These are phyloP conservation scores for Thymelicus lineola DNA, from an alignment of 2,888 invertebrate genomes.

Conservation along the genomic window DNA sequence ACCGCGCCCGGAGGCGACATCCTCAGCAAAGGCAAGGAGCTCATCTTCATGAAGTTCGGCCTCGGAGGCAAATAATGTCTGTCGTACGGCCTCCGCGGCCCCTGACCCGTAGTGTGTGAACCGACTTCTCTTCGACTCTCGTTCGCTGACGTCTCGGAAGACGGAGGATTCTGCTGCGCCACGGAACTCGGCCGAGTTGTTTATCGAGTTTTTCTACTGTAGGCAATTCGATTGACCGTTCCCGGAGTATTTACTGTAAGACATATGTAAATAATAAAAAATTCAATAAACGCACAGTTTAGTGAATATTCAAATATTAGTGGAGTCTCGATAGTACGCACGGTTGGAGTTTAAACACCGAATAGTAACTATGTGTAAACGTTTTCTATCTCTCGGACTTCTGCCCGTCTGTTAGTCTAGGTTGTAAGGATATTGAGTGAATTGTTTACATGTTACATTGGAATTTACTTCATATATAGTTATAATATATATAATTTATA, in stretches of 20 bases:
- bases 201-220: conserved; percentile 63
- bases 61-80: conserved; percentile 90
- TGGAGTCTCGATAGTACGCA: conserved; percentile 76
- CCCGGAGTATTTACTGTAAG: conserved; percentile 58
- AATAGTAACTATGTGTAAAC: conserved; percentile 62
- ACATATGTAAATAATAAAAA: conserved; percentile 76
- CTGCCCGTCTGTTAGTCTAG: conserved; percentile 75
- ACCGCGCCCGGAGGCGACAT: conserved; percentile 95
- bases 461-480: conserved; percentile 63
- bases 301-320: conserved; percentile 81
- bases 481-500: conserved; percentile 55
- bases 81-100: conserved; percentile 63
- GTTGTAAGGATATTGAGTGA: conserved; percentile 57
- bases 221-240: conserved; percentile 61
- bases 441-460: conserved; percentile 65
- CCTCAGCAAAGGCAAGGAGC: conserved; percentile 96
- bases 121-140: conserved; percentile 42
- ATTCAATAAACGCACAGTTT: conserved; percentile 84
- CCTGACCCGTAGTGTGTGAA: conserved; percentile 43
- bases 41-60: conserved; percentile 97
- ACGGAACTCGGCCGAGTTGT: conserved; percentile 55
- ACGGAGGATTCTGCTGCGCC: conserved; percentile 49
- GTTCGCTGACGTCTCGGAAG: conserved; percentile 37
- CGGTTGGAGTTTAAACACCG: conserved; percentile 68
- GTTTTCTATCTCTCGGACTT: conserved; percentile 71